Conservation (phyloP, 1,140 invertebrate species). For the Sesamia nonagrioides region DNA sequence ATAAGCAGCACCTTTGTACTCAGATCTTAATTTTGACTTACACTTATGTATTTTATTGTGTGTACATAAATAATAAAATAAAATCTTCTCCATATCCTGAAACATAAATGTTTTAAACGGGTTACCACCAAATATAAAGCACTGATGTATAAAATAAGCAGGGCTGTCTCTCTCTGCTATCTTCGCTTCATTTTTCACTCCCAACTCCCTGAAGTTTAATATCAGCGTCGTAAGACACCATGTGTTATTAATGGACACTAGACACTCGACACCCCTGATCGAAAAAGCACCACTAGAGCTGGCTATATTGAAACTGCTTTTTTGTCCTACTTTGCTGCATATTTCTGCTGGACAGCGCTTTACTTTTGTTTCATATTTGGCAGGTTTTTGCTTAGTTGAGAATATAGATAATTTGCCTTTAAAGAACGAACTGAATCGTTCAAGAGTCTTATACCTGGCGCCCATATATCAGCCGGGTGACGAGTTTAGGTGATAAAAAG, state of each 20-base stretch:
- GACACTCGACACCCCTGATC: conserved; percentile 59
- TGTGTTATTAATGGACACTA: conserved; percentile 71
- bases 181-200: conserved; percentile 68
- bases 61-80: too few species aligned
- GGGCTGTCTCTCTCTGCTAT: conserved; percentile 31
- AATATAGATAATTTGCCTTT: neutral
- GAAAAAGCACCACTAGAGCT: conserved; percentile 37
- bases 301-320: conserved; percentile 31
- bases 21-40: too few species aligned
- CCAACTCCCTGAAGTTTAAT: conserved; percentile 64
- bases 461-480: too few species aligned
- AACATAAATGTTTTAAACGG: neutral
- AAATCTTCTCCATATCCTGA: neutral
- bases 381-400: too few species aligned
- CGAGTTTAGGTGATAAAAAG: too few species aligned
- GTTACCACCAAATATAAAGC: conserved; percentile 11
- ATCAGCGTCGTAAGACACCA: conserved; percentile 62
- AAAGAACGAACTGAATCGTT: too few species aligned
- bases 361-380: neutral
- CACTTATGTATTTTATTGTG: too few species aligned
- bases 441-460: too few species aligned
- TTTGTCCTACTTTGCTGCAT: neutral
- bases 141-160: conserved; percentile 18
- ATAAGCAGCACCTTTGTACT: too few species aligned
- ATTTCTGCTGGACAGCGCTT: neutral